These are phyloP conservation scores for Plumapathes pennacea DNA, from an alignment of 92 coral and sea anemone genomes.

Conservation along the genomic window DNA sequence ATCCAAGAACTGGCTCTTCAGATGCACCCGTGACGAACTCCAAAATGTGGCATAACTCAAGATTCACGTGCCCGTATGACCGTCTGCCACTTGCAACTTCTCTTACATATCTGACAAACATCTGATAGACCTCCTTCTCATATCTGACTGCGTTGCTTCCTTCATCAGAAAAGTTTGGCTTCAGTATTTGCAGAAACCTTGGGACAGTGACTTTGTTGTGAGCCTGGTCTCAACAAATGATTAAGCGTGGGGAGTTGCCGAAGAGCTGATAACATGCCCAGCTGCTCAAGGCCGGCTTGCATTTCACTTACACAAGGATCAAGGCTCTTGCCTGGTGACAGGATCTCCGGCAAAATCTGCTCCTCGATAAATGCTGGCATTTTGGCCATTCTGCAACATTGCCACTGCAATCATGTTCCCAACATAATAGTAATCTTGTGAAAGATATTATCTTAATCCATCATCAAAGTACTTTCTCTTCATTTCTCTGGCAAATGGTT, in stretches of 20 bases:
- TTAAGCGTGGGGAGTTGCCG: constrained; percentile 44
- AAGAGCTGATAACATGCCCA: constrained; percentile 51
- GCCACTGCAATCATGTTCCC: constrained; percentile 45
- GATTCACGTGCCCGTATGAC: constrained; percentile 26
- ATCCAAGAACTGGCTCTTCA: constrained; percentile 18
- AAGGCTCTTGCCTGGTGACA: constrained; percentile 17
- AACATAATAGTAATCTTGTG: constrained; percentile 35
- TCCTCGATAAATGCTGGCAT: constrained; percentile 36
- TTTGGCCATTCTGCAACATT: too few species aligned
- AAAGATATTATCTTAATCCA: constrained; percentile 38
- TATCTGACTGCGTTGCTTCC: constrained; percentile 38
- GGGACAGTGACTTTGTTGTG: constrained; percentile 39
- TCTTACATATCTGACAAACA: constrained; percentile 55
- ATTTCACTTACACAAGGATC: constrained; percentile 46
- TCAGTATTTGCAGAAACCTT: constrained; percentile 41
- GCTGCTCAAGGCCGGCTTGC: constrained; percentile 44
- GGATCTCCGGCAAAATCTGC: constrained; percentile 36
- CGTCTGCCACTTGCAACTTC: constrained; percentile 60
- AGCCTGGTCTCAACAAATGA: constrained; percentile 45
- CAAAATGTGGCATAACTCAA: constrained; percentile 37
- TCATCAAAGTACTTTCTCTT: constrained; percentile 44
- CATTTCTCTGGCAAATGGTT: too few species aligned
- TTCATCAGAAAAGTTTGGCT: constrained; percentile 55
- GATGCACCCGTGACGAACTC: constrained; percentile 44
- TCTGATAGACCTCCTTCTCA: constrained; percentile 52